Base-by-base conservation (phyloP, 2,797 vertebrate genomes). In the Myripristis murdjan region DNA sequence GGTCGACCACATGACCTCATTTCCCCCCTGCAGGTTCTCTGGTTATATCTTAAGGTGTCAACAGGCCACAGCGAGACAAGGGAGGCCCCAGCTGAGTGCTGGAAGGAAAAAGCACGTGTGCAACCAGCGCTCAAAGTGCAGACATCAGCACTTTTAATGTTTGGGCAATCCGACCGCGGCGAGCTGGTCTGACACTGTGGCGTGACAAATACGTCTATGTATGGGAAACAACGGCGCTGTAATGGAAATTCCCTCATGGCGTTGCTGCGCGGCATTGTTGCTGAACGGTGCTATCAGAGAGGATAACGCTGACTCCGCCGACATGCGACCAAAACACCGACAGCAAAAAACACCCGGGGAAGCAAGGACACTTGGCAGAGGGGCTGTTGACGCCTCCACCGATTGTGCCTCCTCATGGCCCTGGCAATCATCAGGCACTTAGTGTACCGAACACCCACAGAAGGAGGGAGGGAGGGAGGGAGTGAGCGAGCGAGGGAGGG, bases 381-480 rank as follows among this genome's bases (percentile, higher is more conserved):
- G 79, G 89, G 81, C 83, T 62, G 85, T 59, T 53, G 73, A 90
- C 87, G 86, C 87, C 91, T 82, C 79, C 75, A 46, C 74, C 72
- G 52, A 75, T 78, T 85, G 86, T 78, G 83, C 81, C 73, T 82
- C 88, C 82, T 85, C 77, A 28, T 49, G 74, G 77, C 81, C 76
- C 63, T 70, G 63, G 89, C 86, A 85, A 77, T 88, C 85, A 73
- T 68, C 63, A 67, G 77, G 86, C 83, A 90, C 91, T 89, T 78
- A 76, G 70, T 87, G 84, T 86, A 82, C 82, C 84, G 47, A 76
- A 87, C 91, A 62, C 87, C 90, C 91, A 91, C 89, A 5, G 70
- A 87, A 75, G 79, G 64, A 85, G 63, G 77, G 66, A 51, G 82
- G 77, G 82, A 68, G 70, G 64, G 16, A 66, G 63, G 77, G 66